Percentiles rank a stretch among this genome's conserved stretches.
phyloP scores from a whole-genome alignment of 2,888 invertebrate species.

The Cheiracanthium punctorium region DNA sequence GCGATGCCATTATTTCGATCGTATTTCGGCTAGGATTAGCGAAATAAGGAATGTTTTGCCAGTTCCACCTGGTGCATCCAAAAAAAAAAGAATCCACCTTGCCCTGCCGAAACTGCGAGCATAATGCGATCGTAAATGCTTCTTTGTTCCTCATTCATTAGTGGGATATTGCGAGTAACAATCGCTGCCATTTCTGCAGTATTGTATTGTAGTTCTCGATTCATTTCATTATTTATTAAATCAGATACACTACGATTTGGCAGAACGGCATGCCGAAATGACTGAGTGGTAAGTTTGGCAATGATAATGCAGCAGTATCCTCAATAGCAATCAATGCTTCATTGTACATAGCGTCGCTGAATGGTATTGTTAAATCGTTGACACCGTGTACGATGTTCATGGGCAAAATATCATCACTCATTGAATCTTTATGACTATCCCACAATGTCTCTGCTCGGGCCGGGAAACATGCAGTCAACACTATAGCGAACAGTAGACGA shows the following conservation, averaged over 20 bases:
- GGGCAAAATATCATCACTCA: too few relatives aligned
- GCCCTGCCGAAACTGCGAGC: neutral
- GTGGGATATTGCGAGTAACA: neutral
- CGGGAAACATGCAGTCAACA: too few relatives aligned
- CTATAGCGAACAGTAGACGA: too few relatives aligned
- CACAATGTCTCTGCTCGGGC: too few relatives aligned
- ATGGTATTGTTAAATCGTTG: conserved; percentile 27
- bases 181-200: neutral
- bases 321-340: conserved; percentile 50
- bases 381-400: too few relatives aligned
- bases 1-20: conserved; percentile 72
- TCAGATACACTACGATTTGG: too few relatives aligned
- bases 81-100: conserved; percentile 64
- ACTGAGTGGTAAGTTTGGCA: too few relatives aligned
- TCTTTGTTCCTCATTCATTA: neutral
- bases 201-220: too few relatives aligned
- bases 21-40: conserved; percentile 75
- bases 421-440: too few relatives aligned
- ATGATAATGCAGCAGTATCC: too few relatives aligned
- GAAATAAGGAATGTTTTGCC: conserved; percentile 77
- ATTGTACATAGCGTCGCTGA: conserved; percentile 46
- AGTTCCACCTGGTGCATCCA: conserved; percentile 76
- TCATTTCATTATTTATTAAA: too few relatives aligned
- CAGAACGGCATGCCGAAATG: too few relatives aligned
- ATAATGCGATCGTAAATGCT: conserved; percentile 9